Base-by-base conservation (phyloP, 2,113 vertebrate genomes). In the Pomatostomus ruficeps region DNA sequence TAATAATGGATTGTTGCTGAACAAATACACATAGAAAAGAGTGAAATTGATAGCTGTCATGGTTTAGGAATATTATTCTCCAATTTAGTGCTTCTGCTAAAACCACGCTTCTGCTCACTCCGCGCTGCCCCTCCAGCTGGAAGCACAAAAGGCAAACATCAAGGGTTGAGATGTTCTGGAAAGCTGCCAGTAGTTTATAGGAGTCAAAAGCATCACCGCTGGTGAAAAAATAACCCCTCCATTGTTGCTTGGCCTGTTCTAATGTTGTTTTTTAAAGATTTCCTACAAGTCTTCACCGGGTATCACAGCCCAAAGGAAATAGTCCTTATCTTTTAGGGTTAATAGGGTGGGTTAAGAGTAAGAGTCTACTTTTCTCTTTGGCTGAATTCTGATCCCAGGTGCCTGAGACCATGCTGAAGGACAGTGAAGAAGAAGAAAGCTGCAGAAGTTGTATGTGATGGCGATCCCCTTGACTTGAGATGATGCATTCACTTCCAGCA, bases 301-400 rank as follows among this genome's bases (percentile, higher is more conserved):
- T 23, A 67, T 26, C 28, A 67, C 90, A 84, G 17, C 17, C 26
- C 21, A 65, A 35, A 63, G 29, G 7, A 21, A 55, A 23, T 18
- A 59, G 17, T 4, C 8, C 14, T 85, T 77, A 22, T 2, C 22
- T 59, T 81, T 55, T 38, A 65, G 40, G 20, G 14, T 9, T 65
- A n/a, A 51, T 9, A 23, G 13, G 8, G 0, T 6, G 3, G 1
- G 5, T n/a, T n/a, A n/a, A 72, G 52, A 19, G 15, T 21, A 52
- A 31, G 14, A 33, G 5, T 25, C 4, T 62, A 15, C 10, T n/a
- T 23, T 79, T 83, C 20, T 51, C 8, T 59, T 90, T 77, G 23
- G 5, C 15, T 88, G 46, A 49, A 55, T 73, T 68, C 49, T 81
- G 31, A 36, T 58, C 23, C 22, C 38, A 72, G 31, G 36, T 90